phyloP scores from a whole-genome alignment of 1,140 invertebrate genomes.

The Campoletis sonorensis region DNA sequence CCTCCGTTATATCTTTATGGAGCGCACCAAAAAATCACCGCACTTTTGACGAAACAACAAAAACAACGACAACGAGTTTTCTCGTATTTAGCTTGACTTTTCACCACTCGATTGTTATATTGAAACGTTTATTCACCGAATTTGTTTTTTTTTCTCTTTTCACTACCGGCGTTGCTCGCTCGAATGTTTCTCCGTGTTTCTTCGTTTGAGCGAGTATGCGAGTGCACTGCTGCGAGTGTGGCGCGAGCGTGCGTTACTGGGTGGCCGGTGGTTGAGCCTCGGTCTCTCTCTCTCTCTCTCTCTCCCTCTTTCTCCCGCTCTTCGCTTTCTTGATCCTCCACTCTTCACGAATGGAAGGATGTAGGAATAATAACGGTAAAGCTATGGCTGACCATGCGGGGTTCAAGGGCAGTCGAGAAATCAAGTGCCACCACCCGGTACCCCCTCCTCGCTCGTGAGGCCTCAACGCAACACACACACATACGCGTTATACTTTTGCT shows the following conservation, averaged over 20 bases:
- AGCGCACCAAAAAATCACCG: too few species aligned
- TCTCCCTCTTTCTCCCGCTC: not conserved
- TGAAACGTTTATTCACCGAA: too few species aligned
- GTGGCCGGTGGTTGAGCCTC: conserved; percentile 47
- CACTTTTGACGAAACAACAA: too few species aligned
- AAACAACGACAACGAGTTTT: too few species aligned
- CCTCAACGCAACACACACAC: too few species aligned
- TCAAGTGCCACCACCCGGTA: conserved; percentile 51
- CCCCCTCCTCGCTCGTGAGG: conserved; percentile 31
- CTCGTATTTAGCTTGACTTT: too few species aligned
- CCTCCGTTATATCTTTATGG: too few species aligned
- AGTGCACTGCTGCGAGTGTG: conserved; percentile 46
- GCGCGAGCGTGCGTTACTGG: conserved; percentile 48
- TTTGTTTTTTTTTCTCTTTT: not conserved
- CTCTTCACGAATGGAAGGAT: conserved; percentile 62
- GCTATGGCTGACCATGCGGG: conserved; percentile 62
- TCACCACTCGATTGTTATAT: too few species aligned
- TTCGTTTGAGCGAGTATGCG: conserved; percentile 43
- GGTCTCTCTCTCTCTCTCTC: not conserved
- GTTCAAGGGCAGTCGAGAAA: conserved; percentile 57
- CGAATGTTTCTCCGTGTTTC: conserved; percentile 15
- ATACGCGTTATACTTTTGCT: too few species aligned
- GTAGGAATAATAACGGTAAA: conserved; percentile 75
- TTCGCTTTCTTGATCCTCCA: not conserved
- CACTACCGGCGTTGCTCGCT: not conserved